These are phyloP conservation scores for Anastrepha obliqua DNA, from an alignment of 1,140 invertebrate genomes.

Conservation along the genomic window DNA sequence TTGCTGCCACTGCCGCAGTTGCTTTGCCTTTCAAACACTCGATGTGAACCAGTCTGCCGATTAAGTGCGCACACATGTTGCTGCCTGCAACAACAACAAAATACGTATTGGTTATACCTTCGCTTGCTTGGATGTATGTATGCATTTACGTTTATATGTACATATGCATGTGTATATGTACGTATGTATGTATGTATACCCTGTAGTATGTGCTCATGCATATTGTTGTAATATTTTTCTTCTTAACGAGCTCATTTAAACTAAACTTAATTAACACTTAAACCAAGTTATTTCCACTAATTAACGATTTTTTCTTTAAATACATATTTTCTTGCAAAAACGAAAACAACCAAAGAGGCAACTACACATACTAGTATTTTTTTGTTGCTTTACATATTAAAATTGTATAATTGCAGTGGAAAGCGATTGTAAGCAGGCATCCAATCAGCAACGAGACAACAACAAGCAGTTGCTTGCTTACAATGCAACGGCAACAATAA, in stretches of 20 bases:
- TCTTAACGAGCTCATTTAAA: slow-evolving; percentile 56
- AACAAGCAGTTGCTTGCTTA: background rate
- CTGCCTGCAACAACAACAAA: slow-evolving; percentile 35
- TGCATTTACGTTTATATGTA: too few species aligned
- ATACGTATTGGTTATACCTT: background rate
- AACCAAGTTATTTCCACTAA: slow-evolving; percentile 60
- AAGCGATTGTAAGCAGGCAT: slow-evolving; percentile 55
- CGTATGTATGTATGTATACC: background rate
- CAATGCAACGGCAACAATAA: background rate
- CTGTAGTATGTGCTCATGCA: slow-evolving; percentile 28
- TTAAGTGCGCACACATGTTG: slow-evolving; percentile 33
- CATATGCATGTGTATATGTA: too few species aligned
- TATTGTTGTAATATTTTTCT: slow-evolving; percentile 53
- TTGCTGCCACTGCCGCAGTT: background rate
- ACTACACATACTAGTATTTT: slow-evolving; percentile 53
- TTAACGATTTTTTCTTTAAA: slow-evolving; percentile 59
- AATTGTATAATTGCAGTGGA: slow-evolving; percentile 59
- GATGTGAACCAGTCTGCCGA: slow-evolving; percentile 7
- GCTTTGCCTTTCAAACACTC: background rate
- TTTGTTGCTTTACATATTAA: slow-evolving; percentile 59
- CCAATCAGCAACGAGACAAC: background rate
- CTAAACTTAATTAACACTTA: slow-evolving; percentile 61
- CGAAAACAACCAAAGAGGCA: slow-evolving; percentile 57
- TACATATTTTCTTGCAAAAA: slow-evolving; percentile 52
- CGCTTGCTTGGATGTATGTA: background rate